Evolutionary conservation across 2,113 vertebrate genomes (phyloP).

Genomic region (human (Homo sapiens)): GRCh38 chr9:69921001-69921500

Average conservation of each 20-base stretch:
- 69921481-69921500: no score
- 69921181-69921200: neutral
- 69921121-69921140: neutral
- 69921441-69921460: conserved; percentile 32
- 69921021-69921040: neutral
- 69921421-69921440: conserved; percentile 13
- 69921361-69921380: conserved; percentile 4
- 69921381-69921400: neutral
- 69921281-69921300: conserved; percentile 22
- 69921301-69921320: neutral
- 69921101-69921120: neutral
- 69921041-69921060: neutral
- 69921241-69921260: neutral
- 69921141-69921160: neutral
- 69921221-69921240: conserved; percentile 2
- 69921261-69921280: neutral
- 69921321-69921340: neutral
- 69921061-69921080: conserved; percentile 3
- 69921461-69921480: neutral
- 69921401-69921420: neutral
- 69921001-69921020: neutral
- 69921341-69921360: conserved; percentile 1
- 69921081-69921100: neutral
- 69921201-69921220: neutral
- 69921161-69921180: neutral